phyloP scores from a whole-genome alignment of 2,797 vertebrate species.

The Melanotaenia pygmaea region DNA sequence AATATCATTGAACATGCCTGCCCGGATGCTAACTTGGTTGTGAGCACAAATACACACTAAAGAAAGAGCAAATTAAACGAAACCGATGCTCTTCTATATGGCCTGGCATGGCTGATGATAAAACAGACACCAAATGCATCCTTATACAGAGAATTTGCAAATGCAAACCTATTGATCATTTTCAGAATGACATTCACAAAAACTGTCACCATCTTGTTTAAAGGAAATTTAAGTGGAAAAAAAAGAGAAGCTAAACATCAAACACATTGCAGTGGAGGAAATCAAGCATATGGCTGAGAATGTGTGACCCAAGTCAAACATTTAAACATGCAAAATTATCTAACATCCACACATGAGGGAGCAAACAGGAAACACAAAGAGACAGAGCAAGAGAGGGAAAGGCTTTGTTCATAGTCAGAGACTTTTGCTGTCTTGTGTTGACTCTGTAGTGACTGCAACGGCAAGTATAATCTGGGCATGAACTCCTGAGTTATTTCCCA shows the following conservation, averaged over 20 bases:
- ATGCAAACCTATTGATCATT: neutral
- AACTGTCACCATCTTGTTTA: neutral
- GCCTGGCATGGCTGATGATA: neutral
- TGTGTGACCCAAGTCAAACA: conserved; percentile 7
- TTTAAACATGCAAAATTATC: conserved; percentile 11
- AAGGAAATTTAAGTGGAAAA: neutral
- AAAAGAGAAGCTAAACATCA: neutral
- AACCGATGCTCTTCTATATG: neutral
- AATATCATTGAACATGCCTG: conserved; percentile 62
- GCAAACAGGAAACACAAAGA: conserved; percentile 2
- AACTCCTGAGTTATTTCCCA: conserved; percentile 14
- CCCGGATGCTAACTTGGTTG: conserved; percentile 46
- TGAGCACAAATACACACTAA: neutral
- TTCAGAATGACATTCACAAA: neutral
- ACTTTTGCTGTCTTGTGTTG: conserved; percentile 6
- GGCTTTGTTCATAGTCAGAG: conserved; percentile 37
- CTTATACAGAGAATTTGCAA: neutral
- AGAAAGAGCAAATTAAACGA: neutral
- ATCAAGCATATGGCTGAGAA: neutral
- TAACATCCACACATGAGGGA: conserved; percentile 11
- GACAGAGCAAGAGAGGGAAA: neutral
- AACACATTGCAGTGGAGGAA: neutral
- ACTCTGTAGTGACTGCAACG: neutral
- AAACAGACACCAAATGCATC: conserved; percentile 3
- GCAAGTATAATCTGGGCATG: conserved; percentile 19